A percentile compares a stretch with the other conserved stretches of the same genome.
Conservation (phyloP, 2,888 invertebrate species). For the Chrysomela aeneicollis region DNA sequence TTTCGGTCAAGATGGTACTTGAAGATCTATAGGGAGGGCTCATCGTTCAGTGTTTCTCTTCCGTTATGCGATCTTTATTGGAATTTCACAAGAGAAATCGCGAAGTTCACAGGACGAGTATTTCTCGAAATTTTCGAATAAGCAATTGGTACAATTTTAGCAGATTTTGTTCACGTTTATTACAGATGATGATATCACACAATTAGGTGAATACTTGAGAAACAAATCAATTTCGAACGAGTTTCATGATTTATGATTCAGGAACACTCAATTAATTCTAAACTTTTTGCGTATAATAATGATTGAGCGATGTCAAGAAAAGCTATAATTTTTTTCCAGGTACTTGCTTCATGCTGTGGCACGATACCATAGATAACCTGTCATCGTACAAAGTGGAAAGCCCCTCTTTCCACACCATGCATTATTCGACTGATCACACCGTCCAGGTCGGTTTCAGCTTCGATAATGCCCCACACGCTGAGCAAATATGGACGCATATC, state of each 20-base stretch:
- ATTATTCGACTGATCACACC: constrained; percentile 78
- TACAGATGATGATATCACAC: no score
- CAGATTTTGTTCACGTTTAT: no score
- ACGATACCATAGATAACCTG: constrained; percentile 80
- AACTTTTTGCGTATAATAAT: no score
- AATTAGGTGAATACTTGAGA: no score
- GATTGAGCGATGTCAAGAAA: no score
- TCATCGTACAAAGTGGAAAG: constrained; percentile 76
- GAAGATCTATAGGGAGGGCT: neutral
- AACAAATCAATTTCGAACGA: no score
- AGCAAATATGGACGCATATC: constrained; percentile 74
- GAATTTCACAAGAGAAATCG: neutral
- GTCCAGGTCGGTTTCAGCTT: constrained; percentile 82
- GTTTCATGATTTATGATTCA: no score
- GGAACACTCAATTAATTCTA: no score
- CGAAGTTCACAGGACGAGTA: neutral
- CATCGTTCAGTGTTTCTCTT: no score
- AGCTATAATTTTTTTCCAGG: constrained; percentile 60
- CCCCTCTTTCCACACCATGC: constrained; percentile 83
- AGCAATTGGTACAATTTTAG: no score
- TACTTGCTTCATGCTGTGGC: constrained; percentile 83
- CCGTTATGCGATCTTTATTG: neutral
- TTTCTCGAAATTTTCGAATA: no score
- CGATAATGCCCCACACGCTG: constrained; percentile 76
- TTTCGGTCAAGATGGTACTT: constrained; percentile 2